Conservation (phyloP, 2,113 vertebrate genomes). For the Irena cyanogastra region DNA sequence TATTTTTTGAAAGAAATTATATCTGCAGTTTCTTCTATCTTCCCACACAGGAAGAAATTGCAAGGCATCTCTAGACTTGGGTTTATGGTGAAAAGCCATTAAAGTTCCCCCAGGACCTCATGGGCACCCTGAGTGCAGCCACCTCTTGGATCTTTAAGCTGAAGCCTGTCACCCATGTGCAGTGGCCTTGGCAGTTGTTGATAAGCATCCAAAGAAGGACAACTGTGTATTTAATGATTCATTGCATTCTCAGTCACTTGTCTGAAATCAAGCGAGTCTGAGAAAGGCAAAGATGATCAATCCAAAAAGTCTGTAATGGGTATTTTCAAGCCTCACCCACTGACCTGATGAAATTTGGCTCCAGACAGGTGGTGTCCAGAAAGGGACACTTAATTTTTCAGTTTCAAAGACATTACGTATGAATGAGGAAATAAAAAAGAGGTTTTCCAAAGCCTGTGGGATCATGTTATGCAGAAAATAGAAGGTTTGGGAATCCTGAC, state of each 20-base stretch:
- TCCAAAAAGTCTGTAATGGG: not conserved
- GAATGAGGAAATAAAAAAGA: not conserved
- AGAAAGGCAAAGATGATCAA: not conserved
- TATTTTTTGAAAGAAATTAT: not conserved
- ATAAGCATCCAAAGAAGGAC: not conserved
- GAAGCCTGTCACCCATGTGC: not conserved
- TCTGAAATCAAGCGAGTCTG: not conserved
- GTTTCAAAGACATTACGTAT: rapidly evolving
- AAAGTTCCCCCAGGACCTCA: not conserved
- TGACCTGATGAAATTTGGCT: not conserved
- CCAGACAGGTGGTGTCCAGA: not conserved
- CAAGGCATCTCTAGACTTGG: not conserved
- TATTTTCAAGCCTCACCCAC: not conserved
- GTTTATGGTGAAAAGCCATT: not conserved
- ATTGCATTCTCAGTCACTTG: not conserved
- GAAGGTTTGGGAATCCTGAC: not conserved
- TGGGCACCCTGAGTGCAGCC: not conserved
- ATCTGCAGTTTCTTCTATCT: not conserved
- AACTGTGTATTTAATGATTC: not conserved
- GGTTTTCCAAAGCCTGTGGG: not conserved
- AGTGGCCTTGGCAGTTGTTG: not conserved
- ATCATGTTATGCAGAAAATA: not conserved
- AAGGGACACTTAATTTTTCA: not conserved
- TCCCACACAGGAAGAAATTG: not conserved
- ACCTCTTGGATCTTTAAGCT: not conserved